Evolutionary conservation across 2,113 vertebrate genomes (phyloP), one percentile per base, ranked within the genome.

Genomic region (Caloenas nicobarica): DNA sequence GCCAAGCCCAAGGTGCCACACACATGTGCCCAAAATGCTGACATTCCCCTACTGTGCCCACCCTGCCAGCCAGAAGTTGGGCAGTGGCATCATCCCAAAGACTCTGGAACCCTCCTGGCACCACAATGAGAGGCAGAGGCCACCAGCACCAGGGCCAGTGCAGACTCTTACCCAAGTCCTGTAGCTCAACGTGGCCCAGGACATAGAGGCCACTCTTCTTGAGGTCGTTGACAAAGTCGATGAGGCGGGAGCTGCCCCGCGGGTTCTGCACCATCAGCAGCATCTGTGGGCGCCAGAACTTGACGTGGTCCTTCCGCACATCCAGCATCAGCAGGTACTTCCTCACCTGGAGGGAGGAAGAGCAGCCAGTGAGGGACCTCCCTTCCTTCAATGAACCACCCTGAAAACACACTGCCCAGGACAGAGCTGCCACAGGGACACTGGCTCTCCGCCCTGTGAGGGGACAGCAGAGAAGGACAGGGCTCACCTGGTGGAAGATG

Each of bases 181-280:
- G 99, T 7, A 99, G 97, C 65, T 98, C 99, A 4, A 99, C 98
- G 0, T 99, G 99, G 72, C 99, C 99, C 83, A 99, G 97, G 54
- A 99, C 98, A 0, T 99, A 99, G 11, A 99, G 98, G 56, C 99
- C 99, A 0, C 99, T 99, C 94, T 99, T 99, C 97, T 99, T 99
- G 86, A 99, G 98, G 96, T 99, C 99, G 3, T 99, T 99, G 96
- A 99, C 98, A 48, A 99, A 98, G 40, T 98, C 98, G 10, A 99
- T 98, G 82, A 99, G 98, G 84, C 98, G 98, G 50, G 98, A 82
- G 0, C 98, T 99, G 56, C 98, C 97, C 65, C 99, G 98, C 0
- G 99, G 99, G 95, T 99, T 99, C 61, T 99, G 98, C 68, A 99
- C 99, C 98, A 99, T 99, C 74, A 99, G 98, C 95, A 99, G 98